Base-by-base conservation (phyloP, 2,113 vertebrate species). In the Stegostoma tigrinum region DNA sequence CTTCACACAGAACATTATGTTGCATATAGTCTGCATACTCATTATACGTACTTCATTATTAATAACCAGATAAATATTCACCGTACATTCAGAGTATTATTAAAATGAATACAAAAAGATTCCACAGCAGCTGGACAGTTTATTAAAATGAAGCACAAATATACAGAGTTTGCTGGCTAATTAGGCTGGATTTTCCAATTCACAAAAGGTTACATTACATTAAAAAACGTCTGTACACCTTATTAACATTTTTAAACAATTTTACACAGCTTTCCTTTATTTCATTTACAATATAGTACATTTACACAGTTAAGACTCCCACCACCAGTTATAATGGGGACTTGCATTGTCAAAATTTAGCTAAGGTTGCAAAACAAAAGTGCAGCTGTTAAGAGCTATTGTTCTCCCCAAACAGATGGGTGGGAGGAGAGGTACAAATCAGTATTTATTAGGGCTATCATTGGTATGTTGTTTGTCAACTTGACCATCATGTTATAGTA, bases 181-280 rank as follows among this genome's bases (percentile, higher is more conserved):
- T 93, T 70, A 24, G 93, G 48, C 42, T 95, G 66, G 34, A 68
- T 21, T 93, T 66, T 91, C 34, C 87, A 93, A 94, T 94, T 94
- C 91, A 67, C 91, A 94, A 94, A 94, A 94, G 91, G 38, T 68
- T 67, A 91, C 45, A 94, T 12, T 95, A 89, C 38, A 66, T 91
- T 94, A 94, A 94, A 95, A 94, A 68, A 95, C 48, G 42, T 95
- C 67, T 95, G 93, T 95, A 95, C 93, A 95, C 38, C 93, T 95
- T 95, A 95, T 95, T 95, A 95, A 95, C 93, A 70, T 70, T 21
- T 95, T 95, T 95, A 70, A 95, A 95, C 93, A 95, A 95, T 95
- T 95, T 95, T 95, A 95, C 93, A 94, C 93, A 95, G 93, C 93
- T 70, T 42, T 48, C 23, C n/a, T 67, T 72, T 70, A 95, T 48